Base-by-base conservation (phyloP, 2,888 invertebrate species). In the Heteromurus nitidus region DNA sequence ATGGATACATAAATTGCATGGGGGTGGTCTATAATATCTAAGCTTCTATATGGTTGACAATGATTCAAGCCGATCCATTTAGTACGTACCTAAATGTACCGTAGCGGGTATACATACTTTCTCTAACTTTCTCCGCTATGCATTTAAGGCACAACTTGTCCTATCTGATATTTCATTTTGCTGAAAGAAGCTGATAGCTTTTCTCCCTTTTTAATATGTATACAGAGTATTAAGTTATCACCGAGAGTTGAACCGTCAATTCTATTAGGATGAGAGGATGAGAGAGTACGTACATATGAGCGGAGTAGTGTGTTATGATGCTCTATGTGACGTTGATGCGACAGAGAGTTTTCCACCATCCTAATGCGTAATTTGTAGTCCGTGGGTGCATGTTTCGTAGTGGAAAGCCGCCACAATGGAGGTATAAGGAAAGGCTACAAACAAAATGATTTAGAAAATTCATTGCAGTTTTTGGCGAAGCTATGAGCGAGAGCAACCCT, bases 191-290 rank as follows among this genome's bases (percentile, higher is more conserved):
- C n/a, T 16, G 36, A 36, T 47, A 53, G 22, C 22, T 53, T 53
- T 53, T n/a, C 53, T 47, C 53, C n/a, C n/a, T n/a, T 53, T 53
- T 53, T 53, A 20, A 53, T 22, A 53, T 53, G 53, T 24, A 16
- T 3, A 53, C 22, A 7, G 22, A 24, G 53, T 53, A 53, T 53
- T 53, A 53, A 53, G 3, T 5, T 53, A 53, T 53, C 53, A 53
- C 22, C 18, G n/a, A 22, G 53, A 36, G 5, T 36, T 36, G 36
- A 53, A 53, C 53, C 22, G 24, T 53, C 53, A 53, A 22, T 24
- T 3, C 11, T n/a, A n/a, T n/a, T n/a, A n/a, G n/a, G n/a, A n/a
- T n/a, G n/a, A n/a, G n/a, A n/a, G n/a, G n/a, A n/a, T n/a, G n/a
- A n/a, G n/a, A n/a, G n/a, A n/a, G n/a, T n/a, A n/a, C n/a, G n/a